These are phyloP conservation scores for Prionailurus viverrinus DNA, from an alignment of 2,113 vertebrate species.

Conservation along the genomic window DNA sequence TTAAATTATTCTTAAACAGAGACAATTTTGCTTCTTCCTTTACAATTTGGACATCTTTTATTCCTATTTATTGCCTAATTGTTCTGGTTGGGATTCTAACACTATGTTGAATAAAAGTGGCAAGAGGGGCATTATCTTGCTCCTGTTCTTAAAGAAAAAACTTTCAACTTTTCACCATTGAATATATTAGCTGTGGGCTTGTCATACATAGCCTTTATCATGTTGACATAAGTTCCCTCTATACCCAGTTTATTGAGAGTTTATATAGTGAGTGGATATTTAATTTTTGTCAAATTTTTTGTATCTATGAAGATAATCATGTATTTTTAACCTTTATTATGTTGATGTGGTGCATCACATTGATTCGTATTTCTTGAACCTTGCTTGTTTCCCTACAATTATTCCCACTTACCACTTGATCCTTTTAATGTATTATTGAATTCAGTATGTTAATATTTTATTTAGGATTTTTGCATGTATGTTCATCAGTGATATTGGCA, in stretches of 20 bases:
- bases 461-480: not conserved
- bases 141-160: not conserved
- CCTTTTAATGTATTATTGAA: not conserved
- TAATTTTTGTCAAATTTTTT: not conserved
- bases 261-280: not conserved
- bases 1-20: not conserved
- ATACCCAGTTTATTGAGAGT: not conserved
- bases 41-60: not conserved
- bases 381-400: not conserved
- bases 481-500: not conserved
- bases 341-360: not conserved
- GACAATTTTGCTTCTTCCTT: not conserved
- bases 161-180: not conserved
- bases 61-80: not conserved
- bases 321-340: not conserved
- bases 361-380: not conserved
- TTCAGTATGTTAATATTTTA: not conserved
- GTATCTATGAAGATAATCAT: not conserved
- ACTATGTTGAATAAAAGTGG: not conserved
- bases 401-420: not conserved
- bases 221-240: not conserved
- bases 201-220: not conserved
- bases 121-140: not conserved
- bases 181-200: not conserved
- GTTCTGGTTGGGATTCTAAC: not conserved